Percentiles rank a stretch among this genome's conserved stretches.
These are phyloP conservation scores for Cosmopolites sordidus DNA, from an alignment of 2,888 invertebrate genomes.

Conservation along the genomic window DNA sequence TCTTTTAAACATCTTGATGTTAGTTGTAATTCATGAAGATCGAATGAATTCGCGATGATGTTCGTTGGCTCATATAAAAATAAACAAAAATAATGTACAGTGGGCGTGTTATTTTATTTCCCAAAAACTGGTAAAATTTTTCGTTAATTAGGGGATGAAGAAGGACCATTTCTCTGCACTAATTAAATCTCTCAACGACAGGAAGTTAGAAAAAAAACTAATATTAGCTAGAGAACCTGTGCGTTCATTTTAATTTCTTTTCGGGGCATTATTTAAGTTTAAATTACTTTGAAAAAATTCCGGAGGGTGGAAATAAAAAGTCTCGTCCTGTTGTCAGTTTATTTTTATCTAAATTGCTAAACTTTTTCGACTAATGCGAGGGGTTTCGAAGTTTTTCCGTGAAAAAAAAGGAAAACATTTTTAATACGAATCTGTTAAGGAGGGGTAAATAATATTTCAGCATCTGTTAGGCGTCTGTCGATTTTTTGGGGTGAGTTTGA, in stretches of 20 bases:
- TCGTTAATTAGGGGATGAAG: too few relatives aligned
- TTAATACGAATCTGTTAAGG: conserved; percentile 16
- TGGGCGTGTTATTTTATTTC: too few relatives aligned
- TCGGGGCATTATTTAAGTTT: conserved; percentile 38
- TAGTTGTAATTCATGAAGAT: too few relatives aligned
- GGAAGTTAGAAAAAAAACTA: conserved; percentile 32
- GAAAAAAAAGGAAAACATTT: conserved; percentile 17
- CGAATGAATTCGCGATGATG: too few relatives aligned
- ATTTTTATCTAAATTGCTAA: conserved; percentile 42
- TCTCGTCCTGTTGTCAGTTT: conserved; percentile 34
- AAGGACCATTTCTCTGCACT: conserved; percentile 3
- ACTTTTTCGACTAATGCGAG: conserved; percentile 23
- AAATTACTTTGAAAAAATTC: conserved; percentile 39
- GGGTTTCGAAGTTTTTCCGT: conserved; percentile 11
- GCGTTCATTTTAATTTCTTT: conserved; percentile 29
- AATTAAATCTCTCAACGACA: conserved; percentile 25
- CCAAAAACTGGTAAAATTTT: too few relatives aligned
- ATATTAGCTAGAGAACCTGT: conserved; percentile 35
- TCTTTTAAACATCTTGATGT: too few relatives aligned
- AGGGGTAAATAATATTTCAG: too few relatives aligned
- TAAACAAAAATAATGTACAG: too few relatives aligned
- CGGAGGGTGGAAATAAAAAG: conserved; percentile 32
- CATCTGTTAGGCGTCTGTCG: too few relatives aligned
- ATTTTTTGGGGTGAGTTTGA: too few relatives aligned
- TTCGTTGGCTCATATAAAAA: too few relatives aligned